These are phyloP conservation scores for Labrus mixtus DNA, from an alignment of 2,113 vertebrate species.

Conservation along the genomic window DNA sequence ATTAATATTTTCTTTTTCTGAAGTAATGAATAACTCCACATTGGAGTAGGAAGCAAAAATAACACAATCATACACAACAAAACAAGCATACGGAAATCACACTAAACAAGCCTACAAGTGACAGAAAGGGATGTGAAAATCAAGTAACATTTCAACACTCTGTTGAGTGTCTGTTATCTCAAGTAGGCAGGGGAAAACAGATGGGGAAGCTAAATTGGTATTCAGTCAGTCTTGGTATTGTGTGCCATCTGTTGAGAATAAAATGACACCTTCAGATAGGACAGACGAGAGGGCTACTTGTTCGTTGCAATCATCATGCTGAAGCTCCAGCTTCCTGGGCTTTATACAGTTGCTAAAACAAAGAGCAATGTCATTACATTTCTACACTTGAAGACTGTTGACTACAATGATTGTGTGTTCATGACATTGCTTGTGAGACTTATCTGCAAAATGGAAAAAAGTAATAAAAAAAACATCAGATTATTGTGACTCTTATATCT, in stretches of 20 bases:
- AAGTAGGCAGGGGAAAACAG: slow-evolving; percentile 72
- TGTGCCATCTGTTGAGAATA: slow-evolving; percentile 79
- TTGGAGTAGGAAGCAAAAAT: not conserved
- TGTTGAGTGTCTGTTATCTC: slow-evolving; percentile 65
- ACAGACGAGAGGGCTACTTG: slow-evolving; percentile 66
- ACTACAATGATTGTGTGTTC: not conserved
- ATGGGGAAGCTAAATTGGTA: slow-evolving; percentile 77
- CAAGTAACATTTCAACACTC: slow-evolving; percentile 39
- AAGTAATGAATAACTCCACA: not conserved
- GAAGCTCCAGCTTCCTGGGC: slow-evolving; percentile 35
- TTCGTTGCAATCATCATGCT: slow-evolving; percentile 48
- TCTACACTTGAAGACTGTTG: slow-evolving; percentile 2
- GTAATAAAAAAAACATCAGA: not conserved
- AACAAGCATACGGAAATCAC: slow-evolving; percentile 19
- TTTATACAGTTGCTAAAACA: slow-evolving; percentile 35
- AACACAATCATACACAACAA: not conserved
- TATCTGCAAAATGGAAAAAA: not conserved
- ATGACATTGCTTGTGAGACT: not conserved
- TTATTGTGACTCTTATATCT: not conserved
- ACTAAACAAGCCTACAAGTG: slow-evolving; percentile 6
- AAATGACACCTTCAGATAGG: slow-evolving; percentile 69
- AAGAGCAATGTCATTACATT: slow-evolving; percentile 41
- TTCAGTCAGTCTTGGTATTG: slow-evolving; percentile 72
- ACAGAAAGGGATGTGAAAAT: slow-evolving; percentile 41
- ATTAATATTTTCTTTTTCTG: not conserved